Base-by-base conservation (phyloP, 2,797 vertebrate genomes). In the Nasua narica region DNA sequence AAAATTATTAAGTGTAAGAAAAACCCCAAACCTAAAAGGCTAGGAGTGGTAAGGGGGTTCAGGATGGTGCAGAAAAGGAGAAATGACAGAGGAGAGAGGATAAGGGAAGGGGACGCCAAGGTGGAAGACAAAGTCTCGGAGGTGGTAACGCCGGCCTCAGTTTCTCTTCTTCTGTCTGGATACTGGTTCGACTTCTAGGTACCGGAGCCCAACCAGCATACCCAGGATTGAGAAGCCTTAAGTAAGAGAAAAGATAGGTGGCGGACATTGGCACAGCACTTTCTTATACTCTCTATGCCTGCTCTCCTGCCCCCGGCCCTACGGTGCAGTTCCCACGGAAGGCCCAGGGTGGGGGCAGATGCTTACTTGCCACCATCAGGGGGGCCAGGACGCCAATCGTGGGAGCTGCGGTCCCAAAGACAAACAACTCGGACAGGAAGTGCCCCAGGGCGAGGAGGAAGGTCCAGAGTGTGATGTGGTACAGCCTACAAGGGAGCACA, bases 301-400 rank as follows among this genome's bases (percentile, higher is more conserved):
- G 40, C 91, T 15, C 76, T 77, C 23, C 56, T 3, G 35, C 21
- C 11, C 13, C 35, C 7, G 8, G 85, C 48, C 56, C 46, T 1
- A 7, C 48, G 56, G 50, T 37, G 11, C 19, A 5, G 48, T 14
- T 60, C 50, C 21, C 7, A 5, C 1, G 14, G 85, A 43, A 52
- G 32, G 56, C 18, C 13, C 3, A 76, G 69, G 12, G 40, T 40
- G 40, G 40, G 32, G 50, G 5, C 7, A 12, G 92, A 67, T 94
- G 99, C 99, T 99, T 98, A 99, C 99, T 99, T 98, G 99, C 99
- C 87, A 99, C 99, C 97, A 99, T 99, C 74, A 99, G 99, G 10
- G 99, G 99, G 27, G 99, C 99, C 99, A 99, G 99, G 93, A 99
- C 98, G 32, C 99, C 99, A 18, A 99, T 99, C 1, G 99, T 99